Base-by-base conservation (phyloP, 2,797 vertebrate genomes). In the Poecilia picta region DNA sequence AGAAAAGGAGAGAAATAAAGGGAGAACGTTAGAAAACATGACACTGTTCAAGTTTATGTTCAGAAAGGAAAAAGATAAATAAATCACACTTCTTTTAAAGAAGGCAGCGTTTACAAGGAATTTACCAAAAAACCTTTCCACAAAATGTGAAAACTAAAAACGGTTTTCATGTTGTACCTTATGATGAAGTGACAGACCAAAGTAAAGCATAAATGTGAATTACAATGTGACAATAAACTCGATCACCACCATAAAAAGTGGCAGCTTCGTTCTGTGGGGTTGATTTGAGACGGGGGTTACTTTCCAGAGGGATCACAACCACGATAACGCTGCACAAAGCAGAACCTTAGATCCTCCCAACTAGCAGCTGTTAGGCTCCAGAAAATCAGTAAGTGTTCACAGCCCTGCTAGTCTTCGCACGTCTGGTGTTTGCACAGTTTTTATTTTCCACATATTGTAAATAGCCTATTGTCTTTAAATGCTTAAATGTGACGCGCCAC, bases 1-100 rank as follows among this genome's bases (percentile, higher is more conserved):
- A 96, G 96, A 85, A 90, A 79, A 86, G 88, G 75, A 75, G 78
- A 51, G 91, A 82, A 84, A 80, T 72, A 45, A 18, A 15, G n/a
- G n/a, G 1, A 78, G 23, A 79, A 75, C 53, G 73, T 85, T 71
- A 84, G 41, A 76, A 78, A 85, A 41, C n/a, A 83, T 31, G 12
- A 16, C 20, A 2, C 43, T 10, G 6, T 5, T 74, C 7, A 18
- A 76, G 31, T n/a, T 4, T 39, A 36, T 68, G 64, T 8, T 25
- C 18, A 68, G 2, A 41, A 68, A 39, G 1, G 49, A 51, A 51
- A 10, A 51, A 51, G 8, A 51, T 51, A 23, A 1, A 64, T n/a
- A 39, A 20, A n/a, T 13, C 10, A 36, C 8, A 12, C 64, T 41
- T 66, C 28, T 62, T 62, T 15, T 13, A 33, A 59, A 28, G 28